A percentile compares a stretch with the other conserved stretches of the same genome.
These are phyloP conservation scores for Aphodius granarius DNA, from an alignment of 2,888 invertebrate species.

Conservation along the genomic window DNA sequence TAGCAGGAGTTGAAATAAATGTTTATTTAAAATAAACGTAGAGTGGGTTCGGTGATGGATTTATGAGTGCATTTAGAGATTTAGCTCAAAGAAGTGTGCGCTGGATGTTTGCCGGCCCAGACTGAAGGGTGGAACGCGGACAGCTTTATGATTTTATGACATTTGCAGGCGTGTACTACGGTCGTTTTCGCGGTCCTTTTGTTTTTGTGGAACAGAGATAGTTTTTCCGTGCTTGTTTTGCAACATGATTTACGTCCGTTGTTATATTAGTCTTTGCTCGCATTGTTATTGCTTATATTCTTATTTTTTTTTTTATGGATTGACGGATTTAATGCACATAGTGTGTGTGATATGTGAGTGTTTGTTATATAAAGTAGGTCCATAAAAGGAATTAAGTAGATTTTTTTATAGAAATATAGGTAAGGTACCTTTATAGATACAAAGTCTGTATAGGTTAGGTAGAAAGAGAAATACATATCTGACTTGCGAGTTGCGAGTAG, in stretches of 20 bases:
- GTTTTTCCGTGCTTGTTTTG: background rate
- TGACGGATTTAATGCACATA: too few relatives aligned
- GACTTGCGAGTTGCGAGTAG: background rate
- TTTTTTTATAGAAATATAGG: too few relatives aligned
- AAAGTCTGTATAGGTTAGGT: too few relatives aligned
- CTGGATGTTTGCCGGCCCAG: slow-evolving; percentile 22
- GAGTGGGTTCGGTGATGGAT: slow-evolving; percentile 31
- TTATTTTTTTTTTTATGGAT: background rate
- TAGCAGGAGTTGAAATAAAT: slow-evolving; percentile 4
- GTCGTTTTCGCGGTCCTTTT: background rate
- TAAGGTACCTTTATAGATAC: too few relatives aligned
- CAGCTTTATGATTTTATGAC: slow-evolving; percentile 33
- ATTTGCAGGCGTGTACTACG: slow-evolving; percentile 30
- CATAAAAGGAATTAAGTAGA: too few relatives aligned
- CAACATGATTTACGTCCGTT: background rate
- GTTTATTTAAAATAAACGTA: slow-evolving; percentile 29
- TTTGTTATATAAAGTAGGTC: too few relatives aligned
- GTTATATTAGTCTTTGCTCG: background rate
- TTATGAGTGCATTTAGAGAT: slow-evolving; percentile 30
- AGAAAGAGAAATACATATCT: too few relatives aligned
- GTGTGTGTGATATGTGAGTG: too few relatives aligned
- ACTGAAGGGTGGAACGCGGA: slow-evolving; percentile 29
- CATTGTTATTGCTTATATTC: background rate
- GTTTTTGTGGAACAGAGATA: background rate
- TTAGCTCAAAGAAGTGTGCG: slow-evolving; percentile 30